A percentile compares a stretch with the other conserved stretches of the same genome.
These are phyloP conservation scores for Tholera decimalis DNA, from an alignment of 2,888 invertebrate genomes.

Conservation along the genomic window DNA sequence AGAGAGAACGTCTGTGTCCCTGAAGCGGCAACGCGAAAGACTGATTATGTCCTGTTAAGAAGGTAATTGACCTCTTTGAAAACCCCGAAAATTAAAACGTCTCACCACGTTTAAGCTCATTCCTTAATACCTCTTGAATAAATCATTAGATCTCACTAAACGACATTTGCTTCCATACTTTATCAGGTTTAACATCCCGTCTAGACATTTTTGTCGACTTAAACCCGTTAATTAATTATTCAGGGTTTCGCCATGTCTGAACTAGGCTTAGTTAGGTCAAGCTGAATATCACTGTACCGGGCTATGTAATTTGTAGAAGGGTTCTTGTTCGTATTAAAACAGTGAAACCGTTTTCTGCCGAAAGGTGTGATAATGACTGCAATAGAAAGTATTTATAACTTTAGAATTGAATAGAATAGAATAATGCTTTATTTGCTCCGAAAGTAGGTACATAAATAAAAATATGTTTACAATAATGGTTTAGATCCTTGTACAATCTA, in stretches of 20 bases:
- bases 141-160: constrained; percentile 10
- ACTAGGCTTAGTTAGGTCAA: not conserved
- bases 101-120: not conserved
- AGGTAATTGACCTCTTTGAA: not conserved
- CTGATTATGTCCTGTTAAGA: too few relatives aligned
- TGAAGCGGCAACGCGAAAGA: too few relatives aligned
- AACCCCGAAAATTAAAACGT: not conserved
- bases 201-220: constrained; percentile 44
- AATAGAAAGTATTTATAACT: too few relatives aligned
- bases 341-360: too few relatives aligned
- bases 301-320: constrained; percentile 17
- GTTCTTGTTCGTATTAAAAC: not conserved
- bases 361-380: not conserved
- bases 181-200: constrained; percentile 33
- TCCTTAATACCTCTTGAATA: constrained; percentile 19
- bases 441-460: too few relatives aligned
- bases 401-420: too few relatives aligned
- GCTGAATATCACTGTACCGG: not conserved
- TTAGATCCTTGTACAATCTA: too few relatives aligned
- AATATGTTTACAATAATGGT: too few relatives aligned
- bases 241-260: not conserved
- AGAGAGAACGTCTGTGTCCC: too few relatives aligned
- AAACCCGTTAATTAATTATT: constrained; percentile 35
- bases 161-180: constrained; percentile 36
- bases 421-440: too few relatives aligned